These are phyloP conservation scores for Napeogenes inachia DNA, from an alignment of 2,888 invertebrate species.

Conservation along the genomic window DNA sequence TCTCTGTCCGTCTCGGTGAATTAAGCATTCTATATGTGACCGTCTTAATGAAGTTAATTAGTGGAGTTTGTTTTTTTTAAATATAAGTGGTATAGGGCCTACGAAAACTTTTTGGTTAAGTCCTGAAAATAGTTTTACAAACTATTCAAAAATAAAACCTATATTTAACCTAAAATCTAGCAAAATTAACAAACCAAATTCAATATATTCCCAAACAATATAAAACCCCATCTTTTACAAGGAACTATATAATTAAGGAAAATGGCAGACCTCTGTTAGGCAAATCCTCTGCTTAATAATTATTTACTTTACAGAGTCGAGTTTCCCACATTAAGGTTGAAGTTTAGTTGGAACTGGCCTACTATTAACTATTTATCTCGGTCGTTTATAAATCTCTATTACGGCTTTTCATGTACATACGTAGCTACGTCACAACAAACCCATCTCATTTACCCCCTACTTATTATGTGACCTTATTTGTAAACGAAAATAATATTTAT, in stretches of 20 bases:
- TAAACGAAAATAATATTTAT: too few species aligned
- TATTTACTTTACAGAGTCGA: conserved; percentile 13
- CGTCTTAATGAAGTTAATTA: too few species aligned
- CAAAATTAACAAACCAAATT: too few species aligned
- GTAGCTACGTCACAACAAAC: too few species aligned
- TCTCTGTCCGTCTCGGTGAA: too few species aligned
- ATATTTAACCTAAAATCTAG: too few species aligned
- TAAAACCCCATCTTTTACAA: conserved; percentile 1
- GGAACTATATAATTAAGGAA: not conserved
- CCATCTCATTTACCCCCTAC: conserved; percentile 4
- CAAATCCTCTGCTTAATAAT: conserved; percentile 10
- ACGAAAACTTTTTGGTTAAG: too few species aligned
- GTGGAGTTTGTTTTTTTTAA: too few species aligned
- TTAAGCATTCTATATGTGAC: too few species aligned
- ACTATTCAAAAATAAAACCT: too few species aligned
- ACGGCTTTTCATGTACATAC: conserved; percentile 12
- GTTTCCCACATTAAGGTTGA: conserved; percentile 13
- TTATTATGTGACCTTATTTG: not conserved
- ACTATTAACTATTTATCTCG: conserved; percentile 23
- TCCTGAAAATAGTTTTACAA: too few species aligned
- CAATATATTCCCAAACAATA: conserved; percentile 2
- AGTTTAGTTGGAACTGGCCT: conserved; percentile 17
- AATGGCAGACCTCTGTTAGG: not conserved
- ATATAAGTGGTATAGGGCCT: too few species aligned
- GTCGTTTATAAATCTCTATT: conserved; percentile 20